Base-by-base conservation (phyloP, 2,888 invertebrate genomes). In the Drosophila anomalata region DNA sequence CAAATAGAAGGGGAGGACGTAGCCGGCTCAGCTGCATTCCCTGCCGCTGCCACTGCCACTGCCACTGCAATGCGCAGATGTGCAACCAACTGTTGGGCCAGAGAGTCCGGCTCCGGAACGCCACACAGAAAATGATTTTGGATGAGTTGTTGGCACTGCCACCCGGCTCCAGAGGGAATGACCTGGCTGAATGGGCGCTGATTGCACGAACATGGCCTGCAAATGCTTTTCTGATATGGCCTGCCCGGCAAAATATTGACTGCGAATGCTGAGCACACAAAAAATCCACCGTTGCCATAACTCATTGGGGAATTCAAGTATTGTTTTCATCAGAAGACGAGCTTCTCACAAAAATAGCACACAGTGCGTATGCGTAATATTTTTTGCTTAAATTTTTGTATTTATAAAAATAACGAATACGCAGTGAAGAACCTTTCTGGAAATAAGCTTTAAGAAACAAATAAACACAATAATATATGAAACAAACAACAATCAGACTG, bases 71-170 rank as follows among this genome's bases (percentile, higher is more conserved):
- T 63, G 66, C 65, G 61, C 70, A 72, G 82, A 76, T 78, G 73
- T 71, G 67, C 79, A 85, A 85, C 85, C 85, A 85, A 89, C 85
- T 89, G 85, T 85, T 85, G 85, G 77, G 72, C 68, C 56, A 68
- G 47, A 48, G 36, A 31, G 52, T 39, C 33, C 71, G 29, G 51
- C 24, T 14, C 31, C 11, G 26, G 46, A 20, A 4, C 41, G 9
- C 9, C 29, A 29, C n/a, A 22, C 24, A 20, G 55, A 9, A n/a
- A 36, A 36, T 36, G 36, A 14, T 36, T 36, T 36, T 36, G 41
- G 65, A 22, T 46, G 73, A 70, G 24, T 73, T 73, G 65, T 33
- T 26, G 48, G 31, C 20, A 8, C 9, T 6, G 36, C 47, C 63
- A 42, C 31, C 54, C 14, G 59, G 29, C 52, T 53, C 70, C 52